A percentile compares a stretch with the other conserved stretches of the same genome.
phyloP scores from a whole-genome alignment of 2,888 invertebrate species.

The Cheiracanthium punctorium region DNA sequence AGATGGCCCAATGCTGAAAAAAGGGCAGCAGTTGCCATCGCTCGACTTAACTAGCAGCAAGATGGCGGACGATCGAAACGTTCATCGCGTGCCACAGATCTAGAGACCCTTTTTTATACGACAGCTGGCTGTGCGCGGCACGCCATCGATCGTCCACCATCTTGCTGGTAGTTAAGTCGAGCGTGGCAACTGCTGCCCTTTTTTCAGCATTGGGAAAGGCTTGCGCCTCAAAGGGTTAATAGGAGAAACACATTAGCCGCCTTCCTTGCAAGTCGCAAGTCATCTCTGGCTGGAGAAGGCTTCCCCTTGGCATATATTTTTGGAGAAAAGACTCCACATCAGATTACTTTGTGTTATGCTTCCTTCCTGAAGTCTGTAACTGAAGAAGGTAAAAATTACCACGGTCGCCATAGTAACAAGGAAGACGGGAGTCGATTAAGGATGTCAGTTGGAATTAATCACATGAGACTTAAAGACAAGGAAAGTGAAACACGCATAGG shows the following conservation, averaged over 20 bases:
- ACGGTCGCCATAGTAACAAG: slow-evolving; percentile 42
- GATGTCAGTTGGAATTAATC: background rate
- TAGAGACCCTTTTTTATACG: too few relatives aligned
- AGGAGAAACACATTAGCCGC: background rate
- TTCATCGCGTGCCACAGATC: too few relatives aligned
- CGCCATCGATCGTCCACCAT: too few relatives aligned
- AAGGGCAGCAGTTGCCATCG: too few relatives aligned
- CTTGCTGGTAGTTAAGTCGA: too few relatives aligned
- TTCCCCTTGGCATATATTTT: background rate
- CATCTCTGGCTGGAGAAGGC: background rate
- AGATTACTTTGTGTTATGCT: background rate
- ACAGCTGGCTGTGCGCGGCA: too few relatives aligned
- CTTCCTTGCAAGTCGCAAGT: background rate
- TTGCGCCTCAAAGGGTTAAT: too few relatives aligned
- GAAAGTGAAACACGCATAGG: background rate
- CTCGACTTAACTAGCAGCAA: too few relatives aligned
- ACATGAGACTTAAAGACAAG: background rate
- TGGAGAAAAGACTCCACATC: background rate
- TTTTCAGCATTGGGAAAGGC: too few relatives aligned
- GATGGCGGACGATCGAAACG: too few relatives aligned
- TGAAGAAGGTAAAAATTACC: background rate
- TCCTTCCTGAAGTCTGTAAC: background rate
- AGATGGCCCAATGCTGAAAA: too few relatives aligned
- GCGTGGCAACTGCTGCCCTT: too few relatives aligned
- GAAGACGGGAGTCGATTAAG: slow-evolving; percentile 13